Evolutionary conservation across 2,113 vertebrate species (phyloP), one percentile per base, ranked within the genome.

Genomic region (Thomomys bottae): DNA sequence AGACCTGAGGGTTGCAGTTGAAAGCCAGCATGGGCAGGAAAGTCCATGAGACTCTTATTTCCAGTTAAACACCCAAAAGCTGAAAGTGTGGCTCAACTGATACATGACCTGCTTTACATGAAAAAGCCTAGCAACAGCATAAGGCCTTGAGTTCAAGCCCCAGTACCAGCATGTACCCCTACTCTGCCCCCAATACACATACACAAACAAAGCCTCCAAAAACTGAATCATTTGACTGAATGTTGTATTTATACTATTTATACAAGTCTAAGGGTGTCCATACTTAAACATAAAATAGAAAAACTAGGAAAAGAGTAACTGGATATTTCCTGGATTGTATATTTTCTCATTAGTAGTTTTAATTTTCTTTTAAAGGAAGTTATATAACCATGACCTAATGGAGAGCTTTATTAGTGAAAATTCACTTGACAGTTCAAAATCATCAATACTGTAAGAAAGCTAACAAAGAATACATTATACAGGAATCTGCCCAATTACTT

Each of bases 371-470:
- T 30, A 89, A 71, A n/a, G n/a, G n/a, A 86, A 73, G 17, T 57
- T 66, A 7, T 54, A 10, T 81, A 73, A 82, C 12, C 45, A 24
- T 8, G 5, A 45, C 28, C 57, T 12, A 88, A 24, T 3, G 42
- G 72, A 42, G 45, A 42, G 9, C 24, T 78, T 92, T 66, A 84
- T 78, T 78, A 82, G 36, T 92, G 11, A 67, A 90, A 93, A 57
- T 75, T 61, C 38, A 84, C 0, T 59, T 57, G 28, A 49, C 18
- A 57, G 38, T 57, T 89, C 84, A 75, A n/a, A 93, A 84, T 59
- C 2, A 11, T 71, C 10, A 87, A 42, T 89, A 54, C 14, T 89
- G 70, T 95, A 94, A 96, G 85, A 26, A 89, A 87, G 57, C 14
- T 77, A 78, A 32, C 57, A 91, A 82, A 81, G n/a, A 85, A 83